Evolutionary conservation across 1,140 invertebrate genomes (phyloP), one percentile per base, ranked within the genome.

Genomic region (Acromyrmex heyeri): DNA sequence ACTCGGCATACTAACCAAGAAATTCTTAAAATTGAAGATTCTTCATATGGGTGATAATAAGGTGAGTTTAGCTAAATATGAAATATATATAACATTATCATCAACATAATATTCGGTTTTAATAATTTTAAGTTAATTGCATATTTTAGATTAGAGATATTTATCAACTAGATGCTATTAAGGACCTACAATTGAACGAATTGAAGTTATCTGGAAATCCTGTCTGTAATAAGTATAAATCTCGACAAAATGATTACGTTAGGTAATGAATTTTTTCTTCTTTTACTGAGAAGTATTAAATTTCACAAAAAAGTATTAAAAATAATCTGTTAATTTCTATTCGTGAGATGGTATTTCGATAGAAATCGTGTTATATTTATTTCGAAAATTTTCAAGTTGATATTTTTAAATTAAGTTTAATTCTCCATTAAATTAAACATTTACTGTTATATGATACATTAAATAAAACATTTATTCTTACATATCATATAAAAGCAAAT

Each of bases 11-110:
- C 88, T 98, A 7, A 93, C 95, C 7, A 95, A 95, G 27, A 97
- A 97, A 83, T 96, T 98, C 83, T 96, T 97, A 7, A 96, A 97
- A 89, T 94, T 99, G 3, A 98, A 97, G 92, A 97, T 98, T 78
- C 95, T 99, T 3, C 97, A 98, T 93, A 93, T 99, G 83, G 97
- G 96, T 4, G 97, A 98, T 88, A 99, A 99, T 93, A 97, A 96
- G 95, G 98, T 99, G 95, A 96, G 95, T 50, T 14, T 93, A 85
- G 27, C 50, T 34, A 24, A 30, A 57, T 12, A n/a, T 85, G 3
- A 79, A 27, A 14, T 48, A 69, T 8, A 44, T 44, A 21, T 12
- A 12, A 59, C 57, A 27, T 16, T 6, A 6, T 64, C 6, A 34
- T 38, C 3, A 38, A 65, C 18, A n/a, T 65, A n/a, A 18, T 30